phyloP scores from a whole-genome alignment of 2,797 vertebrate species.

The Enteromius argenteus region DNA sequence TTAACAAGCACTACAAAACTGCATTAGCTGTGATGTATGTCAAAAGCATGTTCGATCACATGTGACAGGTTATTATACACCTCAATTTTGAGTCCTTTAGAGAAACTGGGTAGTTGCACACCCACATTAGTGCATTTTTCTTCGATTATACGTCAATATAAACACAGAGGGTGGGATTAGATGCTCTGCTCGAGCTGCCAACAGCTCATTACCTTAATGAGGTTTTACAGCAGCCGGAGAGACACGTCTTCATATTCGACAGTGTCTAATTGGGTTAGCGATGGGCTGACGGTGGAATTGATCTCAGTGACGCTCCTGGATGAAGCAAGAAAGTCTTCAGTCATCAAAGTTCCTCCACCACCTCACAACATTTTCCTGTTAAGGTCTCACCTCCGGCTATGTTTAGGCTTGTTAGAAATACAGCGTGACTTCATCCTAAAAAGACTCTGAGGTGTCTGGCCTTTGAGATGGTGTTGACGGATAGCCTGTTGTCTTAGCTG shows the following conservation, averaged over 20 bases:
- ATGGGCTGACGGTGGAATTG: slow-evolving; percentile 56
- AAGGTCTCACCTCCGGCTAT: slow-evolving; percentile 41
- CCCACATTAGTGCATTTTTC: slow-evolving; percentile 35
- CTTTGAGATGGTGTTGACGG: slow-evolving; percentile 17
- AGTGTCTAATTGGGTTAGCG: slow-evolving; percentile 57
- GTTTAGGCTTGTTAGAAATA: slow-evolving; percentile 45
- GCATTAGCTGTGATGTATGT: not conserved
- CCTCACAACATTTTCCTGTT: slow-evolving; percentile 27
- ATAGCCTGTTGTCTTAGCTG: slow-evolving; percentile 49
- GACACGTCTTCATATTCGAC: slow-evolving; percentile 52
- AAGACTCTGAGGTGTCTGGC: slow-evolving; percentile 34
- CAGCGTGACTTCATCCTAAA: slow-evolving; percentile 51
- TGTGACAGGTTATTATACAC: not conserved
- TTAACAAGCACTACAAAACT: not conserved
- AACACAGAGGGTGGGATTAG: slow-evolving; percentile 24
- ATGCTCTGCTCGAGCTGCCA: slow-evolving; percentile 43
- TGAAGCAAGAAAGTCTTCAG: slow-evolving; percentile 43
- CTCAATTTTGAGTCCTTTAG: not conserved
- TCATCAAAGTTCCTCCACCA: slow-evolving; percentile 39
- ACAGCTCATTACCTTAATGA: slow-evolving; percentile 57
- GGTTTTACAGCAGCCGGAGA: slow-evolving; percentile 54
- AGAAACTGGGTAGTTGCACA: not conserved
- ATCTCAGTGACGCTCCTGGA: slow-evolving; percentile 56
- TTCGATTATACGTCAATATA: slow-evolving; percentile 15
- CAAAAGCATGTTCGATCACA: slow-evolving; percentile 13